phyloP scores from a whole-genome alignment of 2,888 invertebrate genomes.

The Himalopsyche tibetana region DNA sequence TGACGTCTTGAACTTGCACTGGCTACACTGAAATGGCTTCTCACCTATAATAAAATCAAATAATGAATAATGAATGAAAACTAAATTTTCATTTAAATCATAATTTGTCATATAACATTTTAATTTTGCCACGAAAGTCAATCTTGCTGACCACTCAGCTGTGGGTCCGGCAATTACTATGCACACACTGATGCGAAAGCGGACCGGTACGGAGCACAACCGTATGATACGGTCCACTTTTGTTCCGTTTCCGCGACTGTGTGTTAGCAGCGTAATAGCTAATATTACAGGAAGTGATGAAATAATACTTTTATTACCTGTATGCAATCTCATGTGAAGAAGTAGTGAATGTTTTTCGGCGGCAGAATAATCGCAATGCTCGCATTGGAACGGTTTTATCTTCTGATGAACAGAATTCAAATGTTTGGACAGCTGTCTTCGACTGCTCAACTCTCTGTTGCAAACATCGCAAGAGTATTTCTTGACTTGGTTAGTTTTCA shows the following conservation, averaged over 20 bases:
- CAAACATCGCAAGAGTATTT: slow-evolving; percentile 78
- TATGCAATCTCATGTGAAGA: slow-evolving; percentile 83
- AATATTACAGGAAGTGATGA: not conserved
- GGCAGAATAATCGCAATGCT: slow-evolving; percentile 82
- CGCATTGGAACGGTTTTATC: slow-evolving; percentile 81
- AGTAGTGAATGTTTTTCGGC: slow-evolving; percentile 81
- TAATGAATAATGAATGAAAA: not conserved
- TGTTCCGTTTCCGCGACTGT: too few species aligned
- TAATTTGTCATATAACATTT: too few species aligned
- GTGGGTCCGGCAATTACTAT: too few species aligned
- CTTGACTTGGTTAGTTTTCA: slow-evolving; percentile 67
- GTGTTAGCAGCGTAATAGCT: too few species aligned
- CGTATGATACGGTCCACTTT: too few species aligned
- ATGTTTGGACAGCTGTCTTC: slow-evolving; percentile 76
- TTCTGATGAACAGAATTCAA: slow-evolving; percentile 82
- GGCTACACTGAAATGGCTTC: slow-evolving; percentile 86
- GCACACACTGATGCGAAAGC: too few species aligned
- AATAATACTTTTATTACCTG: slow-evolving; percentile 74
- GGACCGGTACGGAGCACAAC: too few species aligned
- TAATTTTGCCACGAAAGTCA: too few species aligned
- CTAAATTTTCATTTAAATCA: too few species aligned
- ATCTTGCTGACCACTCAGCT: too few species aligned
- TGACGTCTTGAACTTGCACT: slow-evolving; percentile 83
- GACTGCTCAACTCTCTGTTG: slow-evolving; percentile 77
- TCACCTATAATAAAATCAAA: slow-evolving; percentile 76